phyloP scores from a whole-genome alignment of 1,140 invertebrate species.

The Hestina assimilis region DNA sequence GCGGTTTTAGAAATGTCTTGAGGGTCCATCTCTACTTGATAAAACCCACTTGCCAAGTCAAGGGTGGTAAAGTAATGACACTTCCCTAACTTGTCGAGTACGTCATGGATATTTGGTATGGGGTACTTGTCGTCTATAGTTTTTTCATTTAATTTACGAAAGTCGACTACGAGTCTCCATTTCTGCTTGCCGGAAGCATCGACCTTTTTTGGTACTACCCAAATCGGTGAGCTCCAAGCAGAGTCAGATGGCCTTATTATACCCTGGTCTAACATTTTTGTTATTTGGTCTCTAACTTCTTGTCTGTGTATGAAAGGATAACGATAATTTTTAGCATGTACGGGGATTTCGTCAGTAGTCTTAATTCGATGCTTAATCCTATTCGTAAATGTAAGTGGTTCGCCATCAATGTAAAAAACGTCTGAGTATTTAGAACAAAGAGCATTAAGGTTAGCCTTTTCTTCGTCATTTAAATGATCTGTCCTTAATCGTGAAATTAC shows the following conservation, averaged over 20 bases:
- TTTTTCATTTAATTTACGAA: not conserved
- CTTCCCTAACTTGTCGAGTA: not conserved
- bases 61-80: not conserved
- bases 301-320: slow-evolving; percentile 18
- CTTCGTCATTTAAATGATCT: too few relatives aligned
- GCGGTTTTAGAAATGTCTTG: too few relatives aligned
- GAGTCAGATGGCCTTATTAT: not conserved
- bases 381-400: slow-evolving; percentile 5
- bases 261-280: slow-evolving; percentile 9
- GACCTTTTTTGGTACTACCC: too few relatives aligned
- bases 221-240: too few relatives aligned
- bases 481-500: too few relatives aligned
- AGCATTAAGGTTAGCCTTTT: too few relatives aligned
- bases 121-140: not conserved
- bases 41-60: too few relatives aligned
- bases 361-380: too few relatives aligned
- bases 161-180: not conserved
- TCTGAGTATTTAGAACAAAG: slow-evolving; percentile 5
- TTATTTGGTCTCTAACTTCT: slow-evolving; percentile 1
- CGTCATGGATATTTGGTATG: too few relatives aligned
- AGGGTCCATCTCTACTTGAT: too few relatives aligned
- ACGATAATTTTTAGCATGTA: slow-evolving; percentile 24
- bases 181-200: not conserved
- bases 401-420: slow-evolving; percentile 21
- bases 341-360: slow-evolving; percentile 6